These are phyloP conservation scores for Dysmachus trigonus DNA, from an alignment of 2,888 invertebrate genomes.

Conservation along the genomic window DNA sequence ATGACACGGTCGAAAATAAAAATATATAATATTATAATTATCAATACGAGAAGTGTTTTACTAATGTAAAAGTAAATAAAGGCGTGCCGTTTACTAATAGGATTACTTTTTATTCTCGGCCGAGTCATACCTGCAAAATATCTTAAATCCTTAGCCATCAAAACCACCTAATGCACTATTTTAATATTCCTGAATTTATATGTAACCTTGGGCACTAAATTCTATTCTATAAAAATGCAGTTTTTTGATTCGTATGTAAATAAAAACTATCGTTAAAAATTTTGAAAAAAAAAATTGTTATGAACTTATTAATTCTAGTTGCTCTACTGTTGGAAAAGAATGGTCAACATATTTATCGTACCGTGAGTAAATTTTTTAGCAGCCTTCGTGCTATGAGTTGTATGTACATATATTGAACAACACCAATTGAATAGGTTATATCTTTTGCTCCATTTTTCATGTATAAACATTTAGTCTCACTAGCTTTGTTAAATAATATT, in stretches of 20 bases:
- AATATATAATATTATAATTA: background rate
- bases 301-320: background rate
- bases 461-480: background rate
- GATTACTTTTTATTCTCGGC: background rate
- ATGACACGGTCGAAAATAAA: background rate
- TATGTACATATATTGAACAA: background rate
- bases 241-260: background rate
- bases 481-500: background rate
- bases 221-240: background rate
- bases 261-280: background rate
- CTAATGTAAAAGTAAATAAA: background rate
- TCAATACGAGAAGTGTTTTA: background rate
- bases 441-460: background rate
- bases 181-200: background rate
- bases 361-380: background rate
- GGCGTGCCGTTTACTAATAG: background rate
- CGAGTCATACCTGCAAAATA: background rate
- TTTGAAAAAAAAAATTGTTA: background rate
- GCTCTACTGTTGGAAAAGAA: background rate
- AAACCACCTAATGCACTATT: background rate
- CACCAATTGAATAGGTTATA: too few species aligned
- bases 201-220: background rate
- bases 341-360: background rate
- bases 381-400: background rate
- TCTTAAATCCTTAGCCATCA: background rate